A percentile compares a stretch with the other conserved stretches of the same genome.
Conservation (phyloP, 2,797 vertebrate species). For the Myotis planiceps region DNA sequence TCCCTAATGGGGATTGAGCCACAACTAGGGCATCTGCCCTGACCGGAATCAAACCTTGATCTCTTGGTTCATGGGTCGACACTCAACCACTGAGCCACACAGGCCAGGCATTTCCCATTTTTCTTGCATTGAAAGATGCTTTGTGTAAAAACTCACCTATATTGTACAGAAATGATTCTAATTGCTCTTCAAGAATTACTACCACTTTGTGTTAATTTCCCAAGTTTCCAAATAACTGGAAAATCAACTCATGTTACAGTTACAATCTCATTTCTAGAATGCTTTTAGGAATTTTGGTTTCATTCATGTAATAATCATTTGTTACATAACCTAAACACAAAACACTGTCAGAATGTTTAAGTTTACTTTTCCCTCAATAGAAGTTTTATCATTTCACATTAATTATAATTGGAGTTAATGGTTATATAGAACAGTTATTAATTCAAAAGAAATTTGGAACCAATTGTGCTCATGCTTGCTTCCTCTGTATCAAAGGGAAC, state of each 20-base stretch:
- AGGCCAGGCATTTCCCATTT: neutral
- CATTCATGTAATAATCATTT: neutral
- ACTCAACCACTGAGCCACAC: too few relatives aligned
- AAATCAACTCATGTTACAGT: neutral
- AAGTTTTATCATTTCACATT: neutral
- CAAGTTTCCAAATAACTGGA: neutral
- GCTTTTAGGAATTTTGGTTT: conserved; percentile 10
- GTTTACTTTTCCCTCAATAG: neutral
- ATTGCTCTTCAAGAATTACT: neutral
- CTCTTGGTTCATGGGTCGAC: too few relatives aligned
- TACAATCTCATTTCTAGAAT: neutral
- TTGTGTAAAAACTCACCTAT: neutral
- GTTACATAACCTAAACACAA: neutral
- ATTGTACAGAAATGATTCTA: neutral
- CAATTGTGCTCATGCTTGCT: neutral
- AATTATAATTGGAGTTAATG: neutral
- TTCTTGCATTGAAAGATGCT: neutral
- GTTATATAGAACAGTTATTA: neutral
- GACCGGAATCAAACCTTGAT: too few relatives aligned
- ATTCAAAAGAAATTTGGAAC: conserved; percentile 43
- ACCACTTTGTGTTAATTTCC: neutral
- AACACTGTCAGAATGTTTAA: neutral
- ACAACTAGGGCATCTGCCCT: too few relatives aligned
- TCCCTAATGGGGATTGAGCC: too few relatives aligned
- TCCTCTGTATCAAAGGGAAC: neutral